These are phyloP conservation scores for Morelia viridis DNA, from an alignment of 2,797 vertebrate genomes.

Conservation along the genomic window DNA sequence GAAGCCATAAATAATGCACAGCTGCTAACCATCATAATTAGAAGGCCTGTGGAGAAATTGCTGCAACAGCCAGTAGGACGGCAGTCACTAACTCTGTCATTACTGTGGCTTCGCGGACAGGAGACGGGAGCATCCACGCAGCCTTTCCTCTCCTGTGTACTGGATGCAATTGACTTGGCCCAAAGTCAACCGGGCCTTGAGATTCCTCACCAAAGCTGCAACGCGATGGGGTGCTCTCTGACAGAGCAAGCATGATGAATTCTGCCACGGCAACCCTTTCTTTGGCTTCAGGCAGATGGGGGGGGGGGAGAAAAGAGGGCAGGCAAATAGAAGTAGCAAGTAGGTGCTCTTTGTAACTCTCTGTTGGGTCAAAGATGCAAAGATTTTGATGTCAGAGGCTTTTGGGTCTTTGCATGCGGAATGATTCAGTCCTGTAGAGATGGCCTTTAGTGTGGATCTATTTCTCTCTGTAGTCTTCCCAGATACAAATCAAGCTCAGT, in stretches of 20 bases:
- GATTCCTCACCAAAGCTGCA: constrained; percentile 19
- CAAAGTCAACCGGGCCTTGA: constrained; percentile 34
- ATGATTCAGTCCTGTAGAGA: background rate
- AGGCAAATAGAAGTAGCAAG: background rate
- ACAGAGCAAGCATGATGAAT: background rate
- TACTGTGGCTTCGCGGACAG: background rate
- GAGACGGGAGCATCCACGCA: background rate
- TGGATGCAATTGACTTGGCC: background rate
- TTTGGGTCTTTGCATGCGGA: background rate
- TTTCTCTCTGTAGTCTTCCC: background rate
- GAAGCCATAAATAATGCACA: constrained; percentile 18
- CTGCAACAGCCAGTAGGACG: background rate
- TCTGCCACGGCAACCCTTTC: background rate
- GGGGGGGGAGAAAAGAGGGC: background rate
- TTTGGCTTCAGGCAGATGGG: background rate
- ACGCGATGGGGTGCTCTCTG: background rate
- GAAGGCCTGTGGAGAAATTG: constrained; percentile 13
- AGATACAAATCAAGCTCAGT: background rate
- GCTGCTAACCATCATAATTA: constrained; percentile 4
- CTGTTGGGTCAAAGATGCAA: background rate
- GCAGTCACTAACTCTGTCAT: constrained; percentile 19
- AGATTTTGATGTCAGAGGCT: background rate
- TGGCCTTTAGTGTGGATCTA: background rate
- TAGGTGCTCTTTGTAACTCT: background rate
- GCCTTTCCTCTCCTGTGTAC: constrained; percentile 14